Evolutionary conservation across 53 echinoderm and acorn worm genomes (phyloP).

Genomic region (Echinarachnius parma): DNA sequence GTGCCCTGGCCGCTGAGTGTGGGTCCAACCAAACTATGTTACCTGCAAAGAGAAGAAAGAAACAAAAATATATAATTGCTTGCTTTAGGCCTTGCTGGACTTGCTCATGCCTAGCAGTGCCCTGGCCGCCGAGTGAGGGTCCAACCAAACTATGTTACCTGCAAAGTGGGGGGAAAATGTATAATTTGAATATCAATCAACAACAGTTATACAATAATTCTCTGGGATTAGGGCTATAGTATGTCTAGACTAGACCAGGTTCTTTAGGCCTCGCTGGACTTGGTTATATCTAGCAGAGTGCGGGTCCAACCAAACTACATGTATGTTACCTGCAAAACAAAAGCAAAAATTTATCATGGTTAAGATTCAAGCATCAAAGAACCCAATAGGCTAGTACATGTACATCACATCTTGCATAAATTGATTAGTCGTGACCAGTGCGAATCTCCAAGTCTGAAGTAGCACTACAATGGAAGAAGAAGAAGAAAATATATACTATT

Average conservation of each 20-base stretch:
- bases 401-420: no score
- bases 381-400: no score
- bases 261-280: slow-evolving; percentile 33
- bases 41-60: slow-evolving; percentile 57
- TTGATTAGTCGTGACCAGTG: no score
- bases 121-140: slow-evolving; percentile 90
- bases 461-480: no score
- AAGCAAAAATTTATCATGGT: no score
- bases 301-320: slow-evolving; percentile 95
- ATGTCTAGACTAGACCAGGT: slow-evolving; percentile 41
- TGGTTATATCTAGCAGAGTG: slow-evolving; percentile 60
- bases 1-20: slow-evolving; percentile 88
- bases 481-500: no score
- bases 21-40: slow-evolving; percentile 98
- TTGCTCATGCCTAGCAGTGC: slow-evolving; percentile 84
- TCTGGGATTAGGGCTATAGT: background rate
- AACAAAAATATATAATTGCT: no score
- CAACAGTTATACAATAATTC: no score
- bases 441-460: no score
- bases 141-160: slow-evolving; percentile 99
- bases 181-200: no score
- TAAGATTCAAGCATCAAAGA: no score
- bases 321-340: slow-evolving; percentile 76
- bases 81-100: slow-evolving; percentile 29
- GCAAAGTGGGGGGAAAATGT: no score